A percentile compares a stretch with the other conserved stretches of the same genome.
Conservation (phyloP, 2,797 vertebrate genomes). For the Otolemur crassicaudatus region DNA sequence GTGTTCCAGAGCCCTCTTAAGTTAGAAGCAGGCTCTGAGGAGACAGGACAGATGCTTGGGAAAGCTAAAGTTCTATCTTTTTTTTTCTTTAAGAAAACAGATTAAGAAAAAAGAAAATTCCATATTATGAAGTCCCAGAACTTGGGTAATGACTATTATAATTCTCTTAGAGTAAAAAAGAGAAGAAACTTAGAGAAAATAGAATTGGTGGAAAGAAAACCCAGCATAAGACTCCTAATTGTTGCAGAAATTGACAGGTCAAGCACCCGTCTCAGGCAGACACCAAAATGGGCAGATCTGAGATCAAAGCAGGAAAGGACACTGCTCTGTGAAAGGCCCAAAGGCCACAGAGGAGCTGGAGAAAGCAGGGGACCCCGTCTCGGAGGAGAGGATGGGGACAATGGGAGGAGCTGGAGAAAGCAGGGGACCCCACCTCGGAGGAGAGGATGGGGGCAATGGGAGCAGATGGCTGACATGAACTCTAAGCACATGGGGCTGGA, state of each 20-base stretch:
- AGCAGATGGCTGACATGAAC: neutral
- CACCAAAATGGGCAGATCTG: neutral
- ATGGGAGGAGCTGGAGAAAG: too few species aligned
- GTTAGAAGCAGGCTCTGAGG: neutral
- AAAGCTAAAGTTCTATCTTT: neutral
- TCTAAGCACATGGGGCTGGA: neutral
- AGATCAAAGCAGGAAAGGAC: neutral
- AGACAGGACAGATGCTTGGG: neutral
- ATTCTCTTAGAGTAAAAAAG: neutral
- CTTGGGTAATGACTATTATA: neutral
- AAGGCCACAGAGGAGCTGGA: neutral
- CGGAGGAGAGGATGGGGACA: neutral
- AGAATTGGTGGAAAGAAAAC: neutral
- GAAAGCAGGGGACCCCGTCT: neutral
- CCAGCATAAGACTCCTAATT: neutral
- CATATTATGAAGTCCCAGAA: conserved; percentile 14
- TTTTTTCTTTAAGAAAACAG: conserved; percentile 22
- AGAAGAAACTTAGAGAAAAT: neutral
- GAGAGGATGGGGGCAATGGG: too few species aligned
- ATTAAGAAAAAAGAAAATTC: conserved; percentile 9
- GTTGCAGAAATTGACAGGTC: neutral
- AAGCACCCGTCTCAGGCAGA: neutral
- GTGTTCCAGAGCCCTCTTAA: conserved; percentile 54
- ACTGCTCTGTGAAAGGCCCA: neutral
- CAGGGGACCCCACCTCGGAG: too few species aligned